Percentiles rank a stretch among this genome's conserved stretches.
These are phyloP conservation scores for Eurypyga helias DNA, from an alignment of 2,113 vertebrate genomes.

Conservation along the genomic window DNA sequence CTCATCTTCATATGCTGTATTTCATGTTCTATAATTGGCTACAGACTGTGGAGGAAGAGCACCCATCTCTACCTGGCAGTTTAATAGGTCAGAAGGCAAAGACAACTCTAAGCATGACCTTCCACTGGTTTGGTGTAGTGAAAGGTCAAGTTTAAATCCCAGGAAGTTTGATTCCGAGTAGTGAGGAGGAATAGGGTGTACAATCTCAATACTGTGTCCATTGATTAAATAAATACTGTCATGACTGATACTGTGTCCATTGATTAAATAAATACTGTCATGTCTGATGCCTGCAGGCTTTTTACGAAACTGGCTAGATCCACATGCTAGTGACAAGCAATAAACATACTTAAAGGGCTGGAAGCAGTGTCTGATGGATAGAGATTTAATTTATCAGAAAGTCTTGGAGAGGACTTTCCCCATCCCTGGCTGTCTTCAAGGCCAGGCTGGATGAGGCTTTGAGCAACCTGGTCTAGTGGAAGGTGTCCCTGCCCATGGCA, in stretches of 20 bases:
- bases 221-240: not conserved
- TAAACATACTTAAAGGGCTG: not conserved
- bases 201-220: not conserved
- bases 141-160: not conserved
- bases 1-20: not conserved
- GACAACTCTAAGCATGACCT: not conserved
- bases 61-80: not conserved
- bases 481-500: too few species aligned
- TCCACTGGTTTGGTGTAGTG: fast-evolving
- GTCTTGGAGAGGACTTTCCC: not conserved
- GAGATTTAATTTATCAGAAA: not conserved
- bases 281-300: not conserved
- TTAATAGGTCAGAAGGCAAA: not conserved
- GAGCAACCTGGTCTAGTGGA: too few species aligned
- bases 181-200: not conserved
- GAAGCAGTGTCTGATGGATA: not conserved
- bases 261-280: not conserved
- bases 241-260: not conserved
- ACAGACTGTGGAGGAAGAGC: not conserved
- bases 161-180: not conserved
- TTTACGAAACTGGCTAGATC: not conserved
- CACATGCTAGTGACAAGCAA: not conserved
- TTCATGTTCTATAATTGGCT: not conserved
- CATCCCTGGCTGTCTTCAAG: too few species aligned
- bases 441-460: too few species aligned